phyloP scores from a whole-genome alignment of 1,140 invertebrate species.

The Micrasema longulum region DNA sequence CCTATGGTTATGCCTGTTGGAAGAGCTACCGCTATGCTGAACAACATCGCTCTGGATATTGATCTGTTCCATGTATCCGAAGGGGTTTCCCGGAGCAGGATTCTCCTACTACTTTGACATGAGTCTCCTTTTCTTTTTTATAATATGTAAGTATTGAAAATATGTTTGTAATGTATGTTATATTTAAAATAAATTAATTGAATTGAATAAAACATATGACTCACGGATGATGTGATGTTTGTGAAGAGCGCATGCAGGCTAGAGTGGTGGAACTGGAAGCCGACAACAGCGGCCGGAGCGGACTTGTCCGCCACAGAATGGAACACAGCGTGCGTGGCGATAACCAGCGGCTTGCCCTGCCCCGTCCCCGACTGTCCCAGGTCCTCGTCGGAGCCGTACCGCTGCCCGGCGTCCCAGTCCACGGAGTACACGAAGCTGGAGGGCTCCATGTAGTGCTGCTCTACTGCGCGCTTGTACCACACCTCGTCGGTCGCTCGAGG shows the following conservation, averaged over 20 bases:
- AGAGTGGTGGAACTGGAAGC: constrained; percentile 87
- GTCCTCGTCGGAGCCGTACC: neutral
- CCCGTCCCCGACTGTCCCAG: constrained; percentile 58
- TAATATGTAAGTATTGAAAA: no score
- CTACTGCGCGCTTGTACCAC: constrained; percentile 94
- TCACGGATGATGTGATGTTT: constrained; percentile 80
- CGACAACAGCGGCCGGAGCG: constrained; percentile 91
- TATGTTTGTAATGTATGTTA: no score
- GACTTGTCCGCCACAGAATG: constrained; percentile 72
- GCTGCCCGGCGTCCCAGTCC: constrained; percentile 43
- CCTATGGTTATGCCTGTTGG: no score
- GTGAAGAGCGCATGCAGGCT: constrained; percentile 80
- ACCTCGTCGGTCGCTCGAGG: constrained; percentile 89
- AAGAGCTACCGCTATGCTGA: no score
- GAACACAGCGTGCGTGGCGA: constrained; percentile 90
- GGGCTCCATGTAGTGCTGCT: constrained; percentile 84
- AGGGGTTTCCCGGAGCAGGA: no score
- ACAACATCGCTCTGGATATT: no score
- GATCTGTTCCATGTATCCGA: no score
- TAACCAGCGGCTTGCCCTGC: constrained; percentile 74
- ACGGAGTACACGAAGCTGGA: constrained; percentile 89
- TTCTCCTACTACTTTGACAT: no score
- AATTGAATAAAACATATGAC: no score
- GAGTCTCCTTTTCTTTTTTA: no score
- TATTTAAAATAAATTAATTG: no score